phyloP scores from a whole-genome alignment of 2,888 invertebrate genomes.

The Calameuta pallipes region DNA sequence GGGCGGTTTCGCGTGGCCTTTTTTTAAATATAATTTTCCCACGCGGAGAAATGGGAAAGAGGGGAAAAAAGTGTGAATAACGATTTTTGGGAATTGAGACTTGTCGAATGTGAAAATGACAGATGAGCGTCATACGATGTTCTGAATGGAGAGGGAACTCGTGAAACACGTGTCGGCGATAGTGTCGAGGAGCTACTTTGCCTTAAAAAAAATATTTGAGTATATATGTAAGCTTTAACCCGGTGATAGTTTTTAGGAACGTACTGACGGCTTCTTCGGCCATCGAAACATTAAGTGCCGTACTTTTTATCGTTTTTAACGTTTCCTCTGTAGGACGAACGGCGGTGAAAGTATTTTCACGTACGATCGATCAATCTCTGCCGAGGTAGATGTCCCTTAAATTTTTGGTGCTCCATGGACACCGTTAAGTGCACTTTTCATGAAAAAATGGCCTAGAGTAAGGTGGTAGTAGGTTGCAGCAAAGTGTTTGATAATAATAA shows the following conservation, averaged over 20 bases:
- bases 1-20: background rate
- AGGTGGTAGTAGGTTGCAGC: constrained; percentile 50
- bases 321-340: background rate
- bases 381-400: constrained; percentile 60
- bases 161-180: background rate
- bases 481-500: constrained; percentile 52
- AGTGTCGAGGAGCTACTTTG: background rate
- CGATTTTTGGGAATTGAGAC: background rate
- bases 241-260: constrained; percentile 55
- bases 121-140: background rate
- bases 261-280: constrained; percentile 42
- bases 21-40: background rate
- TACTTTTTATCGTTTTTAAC: background rate
- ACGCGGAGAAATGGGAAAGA: background rate
- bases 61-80: background rate
- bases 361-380: constrained; percentile 58
- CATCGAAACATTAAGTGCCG: constrained; percentile 10
- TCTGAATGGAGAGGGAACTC: background rate
- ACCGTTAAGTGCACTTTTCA: constrained; percentile 65
- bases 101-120: background rate
- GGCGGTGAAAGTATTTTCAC: constrained; percentile 45
- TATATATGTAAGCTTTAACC: constrained; percentile 36
- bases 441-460: constrained; percentile 63
- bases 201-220: background rate
- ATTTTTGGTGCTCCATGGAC: constrained; percentile 62